phyloP scores from a whole-genome alignment of 2,888 invertebrate genomes.

The Torymus texanus region DNA sequence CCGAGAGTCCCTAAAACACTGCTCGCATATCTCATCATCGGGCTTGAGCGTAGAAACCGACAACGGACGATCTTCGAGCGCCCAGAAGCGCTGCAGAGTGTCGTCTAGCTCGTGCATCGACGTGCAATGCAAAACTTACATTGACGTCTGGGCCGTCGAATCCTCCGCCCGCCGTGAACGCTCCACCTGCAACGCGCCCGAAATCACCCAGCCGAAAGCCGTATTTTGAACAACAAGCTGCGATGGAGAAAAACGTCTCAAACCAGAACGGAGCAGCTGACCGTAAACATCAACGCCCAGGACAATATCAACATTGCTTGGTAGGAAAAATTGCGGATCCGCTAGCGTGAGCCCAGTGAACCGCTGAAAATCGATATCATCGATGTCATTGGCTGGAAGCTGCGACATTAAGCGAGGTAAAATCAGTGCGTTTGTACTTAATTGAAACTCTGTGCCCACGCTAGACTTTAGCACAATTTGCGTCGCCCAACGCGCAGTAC shows the following conservation, averaged over 20 bases:
- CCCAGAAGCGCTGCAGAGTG: neutral
- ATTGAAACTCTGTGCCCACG: neutral
- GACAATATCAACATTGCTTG: conserved; percentile 43
- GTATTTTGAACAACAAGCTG: conserved; percentile 50
- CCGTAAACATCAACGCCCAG: conserved; percentile 54
- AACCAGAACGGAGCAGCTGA: conserved; percentile 36
- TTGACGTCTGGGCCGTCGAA: no score
- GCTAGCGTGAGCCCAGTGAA: conserved; percentile 29
- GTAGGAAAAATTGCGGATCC: conserved; percentile 20
- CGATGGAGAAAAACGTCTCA: conserved; percentile 14
- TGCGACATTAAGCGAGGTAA: conserved; percentile 33
- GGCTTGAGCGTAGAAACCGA: neutral
- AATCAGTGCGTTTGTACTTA: conserved; percentile 31
- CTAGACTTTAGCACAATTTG: conserved; percentile 20
- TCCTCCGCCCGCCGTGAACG: conserved; percentile 6
- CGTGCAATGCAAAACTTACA: neutral
- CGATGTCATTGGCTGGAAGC: conserved; percentile 16
- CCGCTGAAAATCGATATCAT: neutral
- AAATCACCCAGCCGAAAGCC: conserved; percentile 49
- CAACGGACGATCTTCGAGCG: neutral
- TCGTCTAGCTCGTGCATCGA: neutral
- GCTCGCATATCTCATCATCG: conserved; percentile 14
- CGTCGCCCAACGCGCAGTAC: conserved; percentile 8
- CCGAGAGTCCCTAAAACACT: conserved; percentile 1
- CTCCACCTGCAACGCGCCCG: conserved; percentile 15